Evolutionary conservation across 2,888 invertebrate species (phyloP), one percentile per base, ranked within the genome.

Genomic region (Andricus curvator): DNA sequence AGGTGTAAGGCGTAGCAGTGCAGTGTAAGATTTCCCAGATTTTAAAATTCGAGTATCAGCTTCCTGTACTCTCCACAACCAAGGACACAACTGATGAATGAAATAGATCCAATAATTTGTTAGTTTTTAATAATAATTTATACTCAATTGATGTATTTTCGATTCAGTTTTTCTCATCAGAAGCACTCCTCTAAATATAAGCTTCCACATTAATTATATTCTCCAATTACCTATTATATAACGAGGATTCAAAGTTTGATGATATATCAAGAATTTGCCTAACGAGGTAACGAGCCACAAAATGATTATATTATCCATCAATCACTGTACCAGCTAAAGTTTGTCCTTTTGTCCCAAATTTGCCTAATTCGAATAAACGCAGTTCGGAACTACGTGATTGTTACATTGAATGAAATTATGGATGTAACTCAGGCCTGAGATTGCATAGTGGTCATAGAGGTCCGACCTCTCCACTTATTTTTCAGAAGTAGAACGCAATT

Each of bases 61-160:
- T 85, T 89, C 88, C 79, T 84, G 87, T 78, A 89, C 80, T 81
- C 86, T 87, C 68, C 84, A 86, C 25, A 87, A 51, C 88, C 89
- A 88, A 44, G 88, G 88, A 67, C 88, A 77, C 20, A 88, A 83
- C 89, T 89, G 83, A 80, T 80, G 79, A 80, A 80, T 25, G 17
- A 68, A 25, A 44, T 41, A 41, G 3, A 41, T 13, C 15, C 4
- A 44, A 44, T 15, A 13, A 44, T 44, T 44, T 15, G 15, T 15
- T 44, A 44, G 13, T 44, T 44, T 4, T 15, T 3, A 44, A 44
- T 44, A 44, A 15, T 44, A 15, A 44, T 15, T 15, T 15, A 15
- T 15, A 15, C 4, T 44, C 4, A 15, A 15, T 4, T 44, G 2
- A 44, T 4, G 15, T 13, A 4, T 44, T 44, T 44, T 15, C 4